Evolutionary conservation across 1,140 invertebrate genomes (phyloP).

Genomic region (roundworm (Caenorhabditis elegans)): DNA sequence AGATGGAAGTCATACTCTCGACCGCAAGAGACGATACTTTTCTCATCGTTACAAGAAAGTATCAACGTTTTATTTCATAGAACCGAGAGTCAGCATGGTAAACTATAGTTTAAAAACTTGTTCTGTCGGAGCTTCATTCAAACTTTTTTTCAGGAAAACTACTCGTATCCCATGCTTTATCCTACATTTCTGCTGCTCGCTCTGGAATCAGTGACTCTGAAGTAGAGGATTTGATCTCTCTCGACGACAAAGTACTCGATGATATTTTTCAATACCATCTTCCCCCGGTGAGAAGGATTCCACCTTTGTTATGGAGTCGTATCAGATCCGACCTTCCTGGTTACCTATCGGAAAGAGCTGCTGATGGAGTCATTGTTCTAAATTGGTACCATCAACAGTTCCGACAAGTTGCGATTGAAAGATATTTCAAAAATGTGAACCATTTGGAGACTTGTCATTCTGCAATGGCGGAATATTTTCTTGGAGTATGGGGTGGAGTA

Average conservation of each 20-base stretch:
- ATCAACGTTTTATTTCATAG: slow-evolving; percentile 94
- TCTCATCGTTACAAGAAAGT: slow-evolving; percentile 91
- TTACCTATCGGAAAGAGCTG: slow-evolving; percentile 91
- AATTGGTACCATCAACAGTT: slow-evolving; percentile 90
- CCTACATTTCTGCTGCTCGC: slow-evolving; percentile 89
- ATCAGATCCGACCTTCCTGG: slow-evolving; percentile 91
- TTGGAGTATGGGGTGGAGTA: slow-evolving; percentile 80
- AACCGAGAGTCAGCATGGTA: slow-evolving; percentile 83
- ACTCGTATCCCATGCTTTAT: slow-evolving; percentile 86
- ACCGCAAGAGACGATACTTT: slow-evolving; percentile 84
- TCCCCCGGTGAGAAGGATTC: slow-evolving; percentile 88
- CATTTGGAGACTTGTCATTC: slow-evolving; percentile 94
- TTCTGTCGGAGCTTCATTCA: neutral
- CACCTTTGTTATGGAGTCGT: slow-evolving; percentile 90
- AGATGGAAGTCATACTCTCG: slow-evolving; percentile 91
- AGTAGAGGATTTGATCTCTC: slow-evolving; percentile 84
- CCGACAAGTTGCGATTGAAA: slow-evolving; percentile 83
- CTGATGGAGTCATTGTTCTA: slow-evolving; percentile 92
- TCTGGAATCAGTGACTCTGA: slow-evolving; percentile 89
- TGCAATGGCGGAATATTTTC: slow-evolving; percentile 93
- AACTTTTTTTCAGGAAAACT: slow-evolving; percentile 72
- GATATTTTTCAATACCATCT: slow-evolving; percentile 98
- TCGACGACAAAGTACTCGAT: slow-evolving; percentile 88
- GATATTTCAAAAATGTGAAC: slow-evolving; percentile 96
- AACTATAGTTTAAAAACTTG: too few species aligned